phyloP scores from a whole-genome alignment of 2,797 vertebrate genomes.

The Meriones psammophilus region DNA sequence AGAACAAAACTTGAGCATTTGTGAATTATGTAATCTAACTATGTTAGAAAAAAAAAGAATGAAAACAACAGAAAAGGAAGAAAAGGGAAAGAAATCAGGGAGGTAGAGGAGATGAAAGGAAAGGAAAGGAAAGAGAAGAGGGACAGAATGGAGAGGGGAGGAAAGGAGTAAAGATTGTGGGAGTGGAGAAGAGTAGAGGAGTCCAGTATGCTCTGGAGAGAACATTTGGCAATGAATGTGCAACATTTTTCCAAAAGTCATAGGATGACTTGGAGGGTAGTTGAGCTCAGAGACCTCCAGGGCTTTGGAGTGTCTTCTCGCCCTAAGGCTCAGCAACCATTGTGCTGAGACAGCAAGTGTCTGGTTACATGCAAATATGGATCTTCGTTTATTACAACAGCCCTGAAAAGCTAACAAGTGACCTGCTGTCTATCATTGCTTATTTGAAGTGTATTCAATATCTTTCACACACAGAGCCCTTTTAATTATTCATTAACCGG shows the following conservation, averaged over 20 bases:
- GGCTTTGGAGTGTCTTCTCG: background rate
- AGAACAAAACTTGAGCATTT: background rate
- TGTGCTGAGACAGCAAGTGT: background rate
- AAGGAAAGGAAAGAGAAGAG: background rate
- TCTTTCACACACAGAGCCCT: background rate
- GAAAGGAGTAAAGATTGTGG: background rate
- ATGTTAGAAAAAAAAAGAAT: background rate
- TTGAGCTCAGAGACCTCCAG: background rate
- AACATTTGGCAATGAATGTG: background rate
- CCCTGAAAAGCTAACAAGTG: background rate
- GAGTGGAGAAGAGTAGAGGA: too few species aligned
- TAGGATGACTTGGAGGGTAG: background rate
- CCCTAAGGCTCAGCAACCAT: background rate
- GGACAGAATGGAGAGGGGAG: background rate
- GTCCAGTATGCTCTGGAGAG: background rate
- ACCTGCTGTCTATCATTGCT: background rate
- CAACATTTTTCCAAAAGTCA: background rate
- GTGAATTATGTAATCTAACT: background rate
- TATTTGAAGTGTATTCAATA: background rate
- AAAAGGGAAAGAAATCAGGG: background rate
- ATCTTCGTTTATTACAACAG: background rate
- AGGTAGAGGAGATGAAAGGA: background rate
- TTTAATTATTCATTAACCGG: background rate
- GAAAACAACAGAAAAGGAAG: background rate
- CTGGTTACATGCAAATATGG: background rate